Percentiles rank a stretch among this genome's conserved stretches.
phyloP scores from a whole-genome alignment of 2,113 vertebrate species.

The Helogale parvula region DNA sequence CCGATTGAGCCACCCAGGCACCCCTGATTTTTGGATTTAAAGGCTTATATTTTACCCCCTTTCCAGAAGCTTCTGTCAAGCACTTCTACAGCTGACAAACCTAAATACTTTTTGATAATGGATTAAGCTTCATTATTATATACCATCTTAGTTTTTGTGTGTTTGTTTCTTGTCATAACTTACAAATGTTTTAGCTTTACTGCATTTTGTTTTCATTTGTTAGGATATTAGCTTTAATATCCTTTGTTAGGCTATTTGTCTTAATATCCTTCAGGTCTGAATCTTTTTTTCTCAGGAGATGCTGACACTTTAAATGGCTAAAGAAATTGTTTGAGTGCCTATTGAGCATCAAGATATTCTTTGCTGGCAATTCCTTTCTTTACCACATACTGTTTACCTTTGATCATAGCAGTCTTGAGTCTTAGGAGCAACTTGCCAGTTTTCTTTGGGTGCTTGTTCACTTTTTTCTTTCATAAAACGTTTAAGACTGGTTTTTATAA shows the following conservation, averaged over 20 bases:
- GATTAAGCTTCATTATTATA: background rate
- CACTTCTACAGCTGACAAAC: background rate
- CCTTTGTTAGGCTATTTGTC: background rate
- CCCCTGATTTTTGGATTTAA: background rate
- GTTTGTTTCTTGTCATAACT: background rate
- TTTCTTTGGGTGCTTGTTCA: background rate
- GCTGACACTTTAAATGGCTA: background rate
- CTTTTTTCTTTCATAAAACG: conserved; percentile 30
- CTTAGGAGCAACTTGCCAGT: background rate
- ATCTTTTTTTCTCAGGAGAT: background rate
- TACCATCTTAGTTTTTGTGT: background rate
- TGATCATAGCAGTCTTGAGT: background rate
- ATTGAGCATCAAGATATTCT: background rate
- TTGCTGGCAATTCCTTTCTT: background rate
- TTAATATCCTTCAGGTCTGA: background rate
- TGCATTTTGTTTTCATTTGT: background rate
- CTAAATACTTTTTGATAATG: background rate
- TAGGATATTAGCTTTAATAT: background rate
- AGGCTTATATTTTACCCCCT: background rate
- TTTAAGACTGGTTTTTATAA: conserved; percentile 28
- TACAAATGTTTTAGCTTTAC: background rate
- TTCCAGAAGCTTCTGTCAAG: background rate
- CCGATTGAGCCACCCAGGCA: too few species aligned
- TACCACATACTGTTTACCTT: background rate
- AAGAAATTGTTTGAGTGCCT: background rate